These are phyloP conservation scores for Galerucella pusilla DNA, from an alignment of 2,888 invertebrate species.

Conservation along the genomic window DNA sequence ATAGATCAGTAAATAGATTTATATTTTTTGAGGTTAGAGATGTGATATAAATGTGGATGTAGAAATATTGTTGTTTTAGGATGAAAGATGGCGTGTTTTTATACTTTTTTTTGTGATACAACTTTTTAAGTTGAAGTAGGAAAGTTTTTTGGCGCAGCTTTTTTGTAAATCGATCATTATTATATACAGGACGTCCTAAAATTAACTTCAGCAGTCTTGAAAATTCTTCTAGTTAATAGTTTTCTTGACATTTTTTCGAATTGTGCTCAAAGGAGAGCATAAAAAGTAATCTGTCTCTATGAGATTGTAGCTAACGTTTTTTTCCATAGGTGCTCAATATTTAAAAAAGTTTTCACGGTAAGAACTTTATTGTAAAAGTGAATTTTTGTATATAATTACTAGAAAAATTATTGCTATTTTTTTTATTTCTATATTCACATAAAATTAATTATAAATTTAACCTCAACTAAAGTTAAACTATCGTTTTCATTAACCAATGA, in stretches of 20 bases:
- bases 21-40: constrained; percentile 17
- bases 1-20: constrained; percentile 20
- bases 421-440: constrained; percentile 18
- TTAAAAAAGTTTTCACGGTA: not conserved
- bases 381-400: not conserved
- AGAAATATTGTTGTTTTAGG: constrained; percentile 13
- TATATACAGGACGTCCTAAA: too few species aligned
- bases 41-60: constrained; percentile 14
- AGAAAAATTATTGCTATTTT: not conserved
- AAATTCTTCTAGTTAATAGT: too few species aligned
- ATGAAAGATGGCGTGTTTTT: not conserved
- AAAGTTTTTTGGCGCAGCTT: too few species aligned
- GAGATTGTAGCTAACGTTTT: not conserved
- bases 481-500: not conserved
- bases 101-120: constrained; percentile 5
- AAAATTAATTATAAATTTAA: not conserved
- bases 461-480: constrained; percentile 9
- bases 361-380: not conserved
- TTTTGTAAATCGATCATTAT: not conserved
- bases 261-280: too few species aligned
- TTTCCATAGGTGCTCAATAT: not conserved
- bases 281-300: too few species aligned
- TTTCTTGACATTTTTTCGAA: too few species aligned
- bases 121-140: not conserved
- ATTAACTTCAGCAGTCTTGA: too few species aligned